Evolutionary conservation across 2,888 invertebrate species (phyloP).

Genomic region (Cheilosia variabilis): DNA sequence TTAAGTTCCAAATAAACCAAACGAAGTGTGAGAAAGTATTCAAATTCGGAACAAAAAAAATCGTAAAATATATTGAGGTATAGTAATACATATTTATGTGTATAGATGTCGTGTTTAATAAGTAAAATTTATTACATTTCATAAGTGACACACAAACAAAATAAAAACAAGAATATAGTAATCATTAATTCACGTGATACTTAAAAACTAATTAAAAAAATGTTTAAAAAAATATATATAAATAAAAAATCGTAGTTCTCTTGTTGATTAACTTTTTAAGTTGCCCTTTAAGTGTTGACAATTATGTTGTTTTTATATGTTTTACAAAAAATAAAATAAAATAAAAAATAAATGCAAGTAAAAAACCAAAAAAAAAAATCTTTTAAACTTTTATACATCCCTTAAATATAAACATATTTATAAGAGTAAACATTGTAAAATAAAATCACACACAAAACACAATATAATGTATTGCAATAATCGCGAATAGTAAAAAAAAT

Average conservation of each 20-base stretch:
- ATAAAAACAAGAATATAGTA: conserved; percentile 37
- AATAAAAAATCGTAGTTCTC: conserved; percentile 60
- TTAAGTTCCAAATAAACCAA: conserved; percentile 20
- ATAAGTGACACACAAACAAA: conserved; percentile 45
- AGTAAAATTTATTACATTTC: conserved; percentile 51
- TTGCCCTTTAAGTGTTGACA: conserved; percentile 74
- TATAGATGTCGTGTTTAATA: conserved; percentile 68
- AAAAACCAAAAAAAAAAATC: conserved; percentile 44
- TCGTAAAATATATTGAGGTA: conserved; percentile 5
- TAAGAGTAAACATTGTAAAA: conserved; percentile 67
- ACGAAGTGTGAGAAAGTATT: conserved; percentile 56
- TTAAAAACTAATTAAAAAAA: conserved; percentile 54
- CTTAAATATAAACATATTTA: conserved; percentile 70
- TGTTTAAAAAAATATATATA: conserved; percentile 50
- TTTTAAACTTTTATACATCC: conserved; percentile 75
- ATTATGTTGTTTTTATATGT: conserved; percentile 74
- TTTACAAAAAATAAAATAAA: conserved; percentile 54
- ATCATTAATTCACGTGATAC: conserved; percentile 70
- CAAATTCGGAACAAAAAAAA: conserved; percentile 42
- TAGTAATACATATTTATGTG: conserved; percentile 37
- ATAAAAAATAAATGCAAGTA: conserved; percentile 41
- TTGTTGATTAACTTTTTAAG: conserved; percentile 68
- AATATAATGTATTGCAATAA: conserved; percentile 56
- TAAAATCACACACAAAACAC: conserved; percentile 47
- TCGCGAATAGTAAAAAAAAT: conserved; percentile 36